phyloP scores from a whole-genome alignment of 2,888 invertebrate genomes.

The Eubasilissa splendida region DNA sequence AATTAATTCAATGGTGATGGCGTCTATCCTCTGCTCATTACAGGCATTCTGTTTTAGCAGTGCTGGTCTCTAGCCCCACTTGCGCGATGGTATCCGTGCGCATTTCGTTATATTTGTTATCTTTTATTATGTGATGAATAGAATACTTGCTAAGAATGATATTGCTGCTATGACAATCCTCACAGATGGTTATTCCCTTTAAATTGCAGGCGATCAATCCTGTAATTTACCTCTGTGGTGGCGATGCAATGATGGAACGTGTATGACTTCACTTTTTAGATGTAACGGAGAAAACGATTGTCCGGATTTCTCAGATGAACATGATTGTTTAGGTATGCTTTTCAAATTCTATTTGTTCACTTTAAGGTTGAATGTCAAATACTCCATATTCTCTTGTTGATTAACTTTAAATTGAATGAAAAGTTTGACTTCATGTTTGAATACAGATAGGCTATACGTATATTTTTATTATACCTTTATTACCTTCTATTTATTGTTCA shows the following conservation, averaged over 20 bases:
- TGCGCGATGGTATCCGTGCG: no score
- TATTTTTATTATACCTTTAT: background rate
- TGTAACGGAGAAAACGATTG: slow-evolving; percentile 33
- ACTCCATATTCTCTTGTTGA: no score
- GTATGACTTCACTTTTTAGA: slow-evolving; percentile 22
- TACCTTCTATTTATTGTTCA: background rate
- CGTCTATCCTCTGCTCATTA: no score
- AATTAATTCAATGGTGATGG: no score
- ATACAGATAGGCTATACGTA: background rate
- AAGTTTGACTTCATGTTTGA: no score
- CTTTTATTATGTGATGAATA: no score
- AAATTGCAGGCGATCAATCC: background rate
- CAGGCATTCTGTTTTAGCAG: no score
- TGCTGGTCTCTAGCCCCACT: no score
- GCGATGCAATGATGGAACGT: slow-evolving; percentile 40
- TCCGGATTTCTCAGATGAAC: slow-evolving; percentile 48
- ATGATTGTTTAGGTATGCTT: slow-evolving; percentile 31
- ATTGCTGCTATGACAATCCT: background rate
- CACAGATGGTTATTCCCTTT: background rate
- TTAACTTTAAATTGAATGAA: no score
- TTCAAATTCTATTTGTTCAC: background rate
- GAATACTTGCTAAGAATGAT: no score
- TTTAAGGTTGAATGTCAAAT: no score
- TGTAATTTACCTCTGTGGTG: slow-evolving; percentile 36
- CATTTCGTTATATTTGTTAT: no score